Conservation (phyloP, 2,888 invertebrate genomes). For the Amitus sp. region DNA sequence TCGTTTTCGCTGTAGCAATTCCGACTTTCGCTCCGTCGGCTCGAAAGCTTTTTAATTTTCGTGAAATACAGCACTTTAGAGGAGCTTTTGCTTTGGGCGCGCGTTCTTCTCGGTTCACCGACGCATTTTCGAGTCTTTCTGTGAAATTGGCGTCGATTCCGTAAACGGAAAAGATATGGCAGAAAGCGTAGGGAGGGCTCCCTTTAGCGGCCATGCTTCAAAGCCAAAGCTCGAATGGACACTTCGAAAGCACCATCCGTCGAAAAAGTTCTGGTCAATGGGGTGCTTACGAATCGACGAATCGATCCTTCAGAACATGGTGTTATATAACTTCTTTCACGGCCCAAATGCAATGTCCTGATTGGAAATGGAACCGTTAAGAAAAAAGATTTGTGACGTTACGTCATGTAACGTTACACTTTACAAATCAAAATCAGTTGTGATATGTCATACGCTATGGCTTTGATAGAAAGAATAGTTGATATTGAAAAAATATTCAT, state of each 20-base stretch:
- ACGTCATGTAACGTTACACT: no score
- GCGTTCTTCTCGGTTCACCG: constrained; percentile 29
- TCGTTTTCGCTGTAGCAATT: no score
- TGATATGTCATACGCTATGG: no score
- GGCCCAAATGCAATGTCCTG: constrained; percentile 19
- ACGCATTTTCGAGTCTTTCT: constrained; percentile 34
- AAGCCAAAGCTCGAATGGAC: constrained; percentile 41
- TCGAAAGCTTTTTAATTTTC: constrained; percentile 20
- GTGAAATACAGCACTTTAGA: constrained; percentile 32
- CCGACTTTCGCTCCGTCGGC: no score
- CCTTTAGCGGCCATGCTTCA: constrained; percentile 39
- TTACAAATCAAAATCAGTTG: no score
- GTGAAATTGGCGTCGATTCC: constrained; percentile 34
- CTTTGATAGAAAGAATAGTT: no score
- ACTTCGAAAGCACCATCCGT: constrained; percentile 39
- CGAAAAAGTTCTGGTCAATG: constrained; percentile 42
- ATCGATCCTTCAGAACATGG: constrained; percentile 37
- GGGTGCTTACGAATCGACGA: constrained; percentile 40
- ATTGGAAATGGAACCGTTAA: constrained; percentile 29
- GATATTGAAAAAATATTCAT: no score
- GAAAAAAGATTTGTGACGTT: no score
- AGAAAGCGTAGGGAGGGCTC: constrained; percentile 30
- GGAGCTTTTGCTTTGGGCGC: constrained; percentile 23
- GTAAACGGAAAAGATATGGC: constrained; percentile 31
- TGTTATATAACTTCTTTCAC: constrained; percentile 35